A percentile compares a stretch with the other conserved stretches of the same genome.
phyloP scores from a whole-genome alignment of 2,113 vertebrate species.

The Apodemus sylvaticus region DNA sequence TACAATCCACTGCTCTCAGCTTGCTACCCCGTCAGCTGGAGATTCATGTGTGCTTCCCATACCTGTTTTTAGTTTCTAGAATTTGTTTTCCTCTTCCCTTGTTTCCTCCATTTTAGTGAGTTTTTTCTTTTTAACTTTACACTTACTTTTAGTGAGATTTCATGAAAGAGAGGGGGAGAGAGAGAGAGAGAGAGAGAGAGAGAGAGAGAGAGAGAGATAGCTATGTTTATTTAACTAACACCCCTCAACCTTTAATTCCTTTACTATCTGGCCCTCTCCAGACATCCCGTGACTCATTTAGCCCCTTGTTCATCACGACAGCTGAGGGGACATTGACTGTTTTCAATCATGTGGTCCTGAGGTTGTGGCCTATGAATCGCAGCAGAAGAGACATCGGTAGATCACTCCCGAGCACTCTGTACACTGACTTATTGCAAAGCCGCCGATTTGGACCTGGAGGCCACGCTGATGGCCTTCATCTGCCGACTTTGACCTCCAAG shows the following conservation, averaged over 20 bases:
- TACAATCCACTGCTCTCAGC: neutral
- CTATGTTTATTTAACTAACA: neutral
- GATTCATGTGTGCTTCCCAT: neutral
- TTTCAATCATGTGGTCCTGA: constrained; percentile 5
- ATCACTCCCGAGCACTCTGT: neutral
- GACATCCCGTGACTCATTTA: neutral
- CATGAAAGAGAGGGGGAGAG: too few species aligned
- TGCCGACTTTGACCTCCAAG: constrained; percentile 33
- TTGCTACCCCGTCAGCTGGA: neutral
- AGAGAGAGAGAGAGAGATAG: neutral
- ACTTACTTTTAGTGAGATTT: constrained; percentile 10
- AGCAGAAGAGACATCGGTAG: neutral
- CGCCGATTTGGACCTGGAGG: constrained; percentile 1
- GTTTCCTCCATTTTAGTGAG: neutral
- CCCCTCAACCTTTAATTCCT: neutral
- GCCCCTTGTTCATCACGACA: neutral
- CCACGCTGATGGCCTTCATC: neutral
- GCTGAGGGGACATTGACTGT: neutral
- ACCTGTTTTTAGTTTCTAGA: neutral
- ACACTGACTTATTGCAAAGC: neutral
- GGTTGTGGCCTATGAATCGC: neutral
- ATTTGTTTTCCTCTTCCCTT: neutral
- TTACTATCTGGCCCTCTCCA: neutral
- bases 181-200: neutral
- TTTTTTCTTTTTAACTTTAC: neutral